These are phyloP conservation scores for Mycteria americana DNA, from an alignment of 2,797 vertebrate species.

Conservation along the genomic window DNA sequence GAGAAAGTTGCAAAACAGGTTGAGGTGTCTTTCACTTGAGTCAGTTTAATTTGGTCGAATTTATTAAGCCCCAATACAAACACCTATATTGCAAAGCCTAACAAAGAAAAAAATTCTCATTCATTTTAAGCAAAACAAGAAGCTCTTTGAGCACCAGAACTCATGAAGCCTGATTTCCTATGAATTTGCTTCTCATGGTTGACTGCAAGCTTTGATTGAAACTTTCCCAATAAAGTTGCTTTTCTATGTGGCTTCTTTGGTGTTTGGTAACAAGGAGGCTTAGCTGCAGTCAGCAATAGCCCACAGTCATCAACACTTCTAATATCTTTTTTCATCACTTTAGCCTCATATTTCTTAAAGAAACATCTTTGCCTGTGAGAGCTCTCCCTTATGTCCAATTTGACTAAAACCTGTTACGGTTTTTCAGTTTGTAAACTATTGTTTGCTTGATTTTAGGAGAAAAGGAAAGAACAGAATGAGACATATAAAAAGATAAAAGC, in stretches of 20 bases:
- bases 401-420: not conserved
- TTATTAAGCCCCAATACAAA: not conserved
- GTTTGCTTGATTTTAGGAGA: not conserved
- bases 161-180: not conserved
- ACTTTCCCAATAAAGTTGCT: not conserved
- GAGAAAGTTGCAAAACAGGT: not conserved
- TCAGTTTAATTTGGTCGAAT: not conserved
- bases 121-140: not conserved
- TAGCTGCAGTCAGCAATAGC: not conserved
- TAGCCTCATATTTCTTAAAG: not conserved
- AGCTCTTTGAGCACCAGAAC: not conserved
- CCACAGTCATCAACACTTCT: not conserved
- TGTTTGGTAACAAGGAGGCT: not conserved
- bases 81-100: not conserved
- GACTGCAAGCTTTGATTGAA: not conserved
- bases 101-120: not conserved
- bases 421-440: not conserved
- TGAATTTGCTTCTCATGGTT: not conserved
- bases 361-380: not conserved
- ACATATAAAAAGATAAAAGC: not conserved
- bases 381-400: not conserved
- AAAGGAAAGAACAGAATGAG: not conserved
- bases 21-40: not conserved
- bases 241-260: not conserved
- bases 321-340: not conserved